Percentiles rank a stretch among this genome's conserved stretches.
Conservation (phyloP, 2,113 vertebrate genomes). For the Toxostoma redivivum region DNA sequence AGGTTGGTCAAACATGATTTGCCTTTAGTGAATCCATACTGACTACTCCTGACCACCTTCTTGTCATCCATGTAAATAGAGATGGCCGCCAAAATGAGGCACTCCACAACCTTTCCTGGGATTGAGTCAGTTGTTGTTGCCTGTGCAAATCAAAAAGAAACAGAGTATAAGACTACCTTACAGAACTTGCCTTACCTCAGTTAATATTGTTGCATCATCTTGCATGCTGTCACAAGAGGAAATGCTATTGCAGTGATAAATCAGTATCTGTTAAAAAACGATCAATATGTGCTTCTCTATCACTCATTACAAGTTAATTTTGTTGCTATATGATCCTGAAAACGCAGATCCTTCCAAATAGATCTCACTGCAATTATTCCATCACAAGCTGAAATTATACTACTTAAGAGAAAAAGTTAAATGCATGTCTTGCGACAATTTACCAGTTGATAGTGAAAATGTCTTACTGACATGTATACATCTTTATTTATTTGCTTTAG, state of each 20-base stretch:
- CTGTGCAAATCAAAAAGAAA: neutral
- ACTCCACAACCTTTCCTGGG: neutral
- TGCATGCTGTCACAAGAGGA: neutral
- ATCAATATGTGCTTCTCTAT: neutral
- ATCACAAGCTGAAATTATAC: neutral
- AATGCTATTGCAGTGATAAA: neutral
- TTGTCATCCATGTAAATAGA: neutral
- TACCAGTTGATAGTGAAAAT: neutral
- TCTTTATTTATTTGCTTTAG: neutral
- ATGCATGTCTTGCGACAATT: neutral
- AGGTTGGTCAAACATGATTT: neutral
- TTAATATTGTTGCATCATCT: neutral
- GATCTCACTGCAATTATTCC: neutral
- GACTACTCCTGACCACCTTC: neutral
- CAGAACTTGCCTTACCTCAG: neutral
- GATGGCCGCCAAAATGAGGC: neutral
- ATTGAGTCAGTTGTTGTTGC: neutral
- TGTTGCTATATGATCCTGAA: slow-evolving; percentile 47
- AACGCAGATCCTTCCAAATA: neutral
- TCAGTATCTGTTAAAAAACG: neutral
- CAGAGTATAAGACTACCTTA: neutral
- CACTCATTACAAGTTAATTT: neutral
- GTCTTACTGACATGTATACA: neutral
- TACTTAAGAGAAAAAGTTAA: neutral
- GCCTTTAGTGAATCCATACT: neutral